Base-by-base conservation (phyloP, 2,888 invertebrate genomes). In the Phortica okadai region DNA sequence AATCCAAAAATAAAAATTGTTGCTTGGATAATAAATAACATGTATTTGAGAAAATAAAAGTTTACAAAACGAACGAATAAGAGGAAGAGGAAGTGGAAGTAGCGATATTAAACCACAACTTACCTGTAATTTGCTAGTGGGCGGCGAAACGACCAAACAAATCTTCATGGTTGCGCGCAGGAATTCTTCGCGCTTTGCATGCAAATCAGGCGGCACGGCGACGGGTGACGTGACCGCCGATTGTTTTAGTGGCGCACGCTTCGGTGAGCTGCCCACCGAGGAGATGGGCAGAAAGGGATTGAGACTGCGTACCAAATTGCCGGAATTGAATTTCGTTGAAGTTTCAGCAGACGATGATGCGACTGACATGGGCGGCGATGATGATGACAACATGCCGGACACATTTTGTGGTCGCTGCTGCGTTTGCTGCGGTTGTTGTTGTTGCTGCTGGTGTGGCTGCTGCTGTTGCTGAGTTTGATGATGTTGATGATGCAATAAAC, bases 91-190 rank as follows among this genome's bases (percentile, higher is more conserved):
- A 41, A n/a, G 11, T 6, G n/a, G 16, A 41, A n/a, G 11, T 6
- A 50, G 21, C 21, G 41, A 33, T 33, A 33, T 33, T 33, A 33
- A 33, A 33, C 33, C 33, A 33, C 33, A 21, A 83, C 87, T 90
- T 88, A 91, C 91, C 90, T 92, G 91, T 77, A 92, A 87, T 87
- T 92, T 91, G 80, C 86, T 91, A 25, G 90, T 85, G 73, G 95
- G 95, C 73, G 95, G 95, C 76, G 95, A 95, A 14, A 95, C 95
- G 78, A 95, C 94, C 84, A 95, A 92, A 89, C 95, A 95, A 86
- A 95, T 95, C 91, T 94, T 93, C 95, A 95, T 95, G 80, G 95
- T 94, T 75, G 95, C 95, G 83, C 94, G 94, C 79, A 95, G 92
- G 88, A 95, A 95, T 89, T 95, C 95, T 89, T 95, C 95, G 76